A percentile compares a stretch with the other conserved stretches of the same genome.
Evolutionary conservation across 2,888 invertebrate genomes (phyloP).

Genomic region (Nysson spinosus): DNA sequence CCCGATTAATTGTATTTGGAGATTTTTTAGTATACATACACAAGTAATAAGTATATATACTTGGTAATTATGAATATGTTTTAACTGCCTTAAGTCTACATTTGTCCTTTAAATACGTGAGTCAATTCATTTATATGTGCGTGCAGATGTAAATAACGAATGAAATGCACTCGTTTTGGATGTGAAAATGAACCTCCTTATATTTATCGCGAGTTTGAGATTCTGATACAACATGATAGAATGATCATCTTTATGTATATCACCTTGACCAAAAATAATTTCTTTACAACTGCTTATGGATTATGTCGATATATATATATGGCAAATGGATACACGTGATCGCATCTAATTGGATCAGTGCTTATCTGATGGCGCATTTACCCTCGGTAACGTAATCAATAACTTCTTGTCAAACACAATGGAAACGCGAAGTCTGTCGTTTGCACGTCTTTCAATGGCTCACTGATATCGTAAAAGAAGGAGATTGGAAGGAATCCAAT

Average conservation of each 20-base stretch:
- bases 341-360: not conserved
- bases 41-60: too few relatives aligned
- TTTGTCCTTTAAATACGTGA: not conserved
- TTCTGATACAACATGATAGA: too few relatives aligned
- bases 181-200: too few relatives aligned
- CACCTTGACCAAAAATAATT: too few relatives aligned
- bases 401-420: constrained; percentile 5
- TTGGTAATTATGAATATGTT: constrained; percentile 4
- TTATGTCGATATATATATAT: too few relatives aligned
- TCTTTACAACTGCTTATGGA: too few relatives aligned
- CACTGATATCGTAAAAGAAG: constrained; percentile 1
- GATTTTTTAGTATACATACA: too few relatives aligned
- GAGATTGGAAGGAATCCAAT: not conserved
- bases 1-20: too few relatives aligned
- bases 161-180: too few relatives aligned
- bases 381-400: not conserved
- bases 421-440: constrained; percentile 14
- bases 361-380: constrained; percentile 2
- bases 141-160: not conserved
- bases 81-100: constrained; percentile 26
- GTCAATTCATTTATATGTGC: constrained; percentile 11
- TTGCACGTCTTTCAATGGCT: constrained; percentile 20
- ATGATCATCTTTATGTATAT: too few relatives aligned
- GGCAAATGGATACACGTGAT: constrained; percentile 1
- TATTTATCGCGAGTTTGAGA: too few relatives aligned